Evolutionary conservation across 2,113 vertebrate species (phyloP), one percentile per base, ranked within the genome.

Genomic region (Pimephales promelas): DNA sequence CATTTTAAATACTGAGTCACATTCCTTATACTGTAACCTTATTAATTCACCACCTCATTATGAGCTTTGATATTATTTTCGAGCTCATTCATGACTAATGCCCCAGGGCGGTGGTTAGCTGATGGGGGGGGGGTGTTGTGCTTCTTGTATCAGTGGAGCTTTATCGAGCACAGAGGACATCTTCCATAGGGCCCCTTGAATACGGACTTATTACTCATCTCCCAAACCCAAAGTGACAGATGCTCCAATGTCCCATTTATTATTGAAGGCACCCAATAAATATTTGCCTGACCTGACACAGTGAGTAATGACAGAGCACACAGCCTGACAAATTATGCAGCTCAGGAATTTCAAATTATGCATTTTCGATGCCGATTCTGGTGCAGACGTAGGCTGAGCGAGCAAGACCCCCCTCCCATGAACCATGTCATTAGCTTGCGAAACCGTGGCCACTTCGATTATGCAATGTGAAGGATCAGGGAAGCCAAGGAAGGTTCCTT

Each of bases 211-310:
- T 77, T 59, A 70, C 47, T 86, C 81, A 75, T 84, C 76, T 73
- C 76, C 89, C 89, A 86, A 92, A 93, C 88, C 75, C 22, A 86
- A 91, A 91, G 89, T 86, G 86, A 91, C 90, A 91, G 90, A 90
- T 83, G 92, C 90, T 89, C 85, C 87, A 88, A 76, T 74, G 89
- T 89, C 90, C 85, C 88, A 90, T 92, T 92, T 92, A 90, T 93
- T 94, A 93, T 89, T 91, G 90, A 93, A 90, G 14, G 74, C 83
- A 90, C 59, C 84, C 89, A 90, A 90, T 93, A 93, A 94, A 93
- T 90, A 94, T 92, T 92, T 93, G 90, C 91, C 92, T 89, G 89
- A 91, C 91, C 91, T 88, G 73, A 87, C 64, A 47, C 85, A 76
- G 56, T 85, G 90, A 88, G 89, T 81, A 89, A 90, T 89, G 92